Conservation (phyloP, 2,888 invertebrate genomes). For the Belgica antarctica region DNA sequence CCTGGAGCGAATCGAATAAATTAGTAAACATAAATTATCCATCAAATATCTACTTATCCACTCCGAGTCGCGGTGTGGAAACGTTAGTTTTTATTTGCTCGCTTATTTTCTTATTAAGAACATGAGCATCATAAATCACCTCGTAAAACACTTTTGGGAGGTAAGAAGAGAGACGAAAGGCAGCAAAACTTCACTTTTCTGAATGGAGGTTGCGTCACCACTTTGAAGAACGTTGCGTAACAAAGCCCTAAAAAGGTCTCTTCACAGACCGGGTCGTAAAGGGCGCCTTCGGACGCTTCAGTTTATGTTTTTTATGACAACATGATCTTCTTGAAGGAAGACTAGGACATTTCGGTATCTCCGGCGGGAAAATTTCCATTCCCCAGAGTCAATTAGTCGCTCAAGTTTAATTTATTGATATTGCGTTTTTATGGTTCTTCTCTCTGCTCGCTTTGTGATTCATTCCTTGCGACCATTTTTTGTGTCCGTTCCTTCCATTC, state of each 20-base stretch:
- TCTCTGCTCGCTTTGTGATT: background rate
- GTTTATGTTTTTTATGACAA: constrained; percentile 17
- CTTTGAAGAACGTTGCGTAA: background rate
- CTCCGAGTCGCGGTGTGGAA: background rate
- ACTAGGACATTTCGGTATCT: background rate
- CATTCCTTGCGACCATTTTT: background rate
- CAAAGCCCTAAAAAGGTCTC: background rate
- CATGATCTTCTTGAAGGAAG: constrained; percentile 20
- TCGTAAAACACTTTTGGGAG: constrained; percentile 21
- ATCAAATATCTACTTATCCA: constrained; percentile 29
- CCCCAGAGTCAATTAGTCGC: constrained; percentile 36
- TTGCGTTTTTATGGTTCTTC: constrained; percentile 30
- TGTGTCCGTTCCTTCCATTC: background rate
- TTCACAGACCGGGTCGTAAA: background rate
- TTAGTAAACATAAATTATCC: constrained; percentile 27
- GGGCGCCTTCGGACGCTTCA: background rate
- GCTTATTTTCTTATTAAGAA: background rate
- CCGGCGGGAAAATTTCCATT: background rate
- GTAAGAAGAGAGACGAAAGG: too few species aligned
- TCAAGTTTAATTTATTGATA: constrained; percentile 37
- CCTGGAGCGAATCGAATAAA: background rate
- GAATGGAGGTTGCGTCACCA: background rate
- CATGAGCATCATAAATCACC: constrained; percentile 12
- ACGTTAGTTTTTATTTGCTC: constrained; percentile 2
- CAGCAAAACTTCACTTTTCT: too few species aligned